Conservation (phyloP, 2,888 invertebrate genomes). For the Sphaeridia pumilis region DNA sequence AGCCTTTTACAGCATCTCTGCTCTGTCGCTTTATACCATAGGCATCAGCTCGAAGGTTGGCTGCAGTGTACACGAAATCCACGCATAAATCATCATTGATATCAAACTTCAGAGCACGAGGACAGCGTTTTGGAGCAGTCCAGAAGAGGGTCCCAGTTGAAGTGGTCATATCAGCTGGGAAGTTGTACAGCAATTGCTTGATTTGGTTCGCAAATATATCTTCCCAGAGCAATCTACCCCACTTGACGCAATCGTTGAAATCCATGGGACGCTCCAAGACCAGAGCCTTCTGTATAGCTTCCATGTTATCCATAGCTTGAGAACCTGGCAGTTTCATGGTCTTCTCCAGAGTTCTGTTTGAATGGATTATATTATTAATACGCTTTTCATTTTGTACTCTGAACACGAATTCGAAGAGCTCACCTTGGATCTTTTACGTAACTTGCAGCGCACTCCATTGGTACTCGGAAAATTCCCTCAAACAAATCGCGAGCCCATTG, state of each 20-base stretch:
- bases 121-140: constrained; percentile 96
- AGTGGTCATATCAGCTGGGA: constrained; percentile 82
- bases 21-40: constrained; percentile 61
- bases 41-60: constrained; percentile 77
- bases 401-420: background rate
- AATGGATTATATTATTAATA: no score
- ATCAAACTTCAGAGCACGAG: constrained; percentile 58
- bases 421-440: constrained; percentile 54
- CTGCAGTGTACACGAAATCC: constrained; percentile 81
- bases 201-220: constrained; percentile 92
- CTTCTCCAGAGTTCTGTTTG: constrained; percentile 69
- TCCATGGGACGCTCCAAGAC: constrained; percentile 69
- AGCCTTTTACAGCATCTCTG: constrained; percentile 56
- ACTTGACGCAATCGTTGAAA: constrained; percentile 74
- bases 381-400: no score
- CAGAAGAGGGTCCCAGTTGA: constrained; percentile 87
- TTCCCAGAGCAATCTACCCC: constrained; percentile 66
- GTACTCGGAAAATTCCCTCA: constrained; percentile 83
- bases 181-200: constrained; percentile 88
- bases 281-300: constrained; percentile 64
- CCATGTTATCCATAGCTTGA: constrained; percentile 75
- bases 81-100: constrained; percentile 56
- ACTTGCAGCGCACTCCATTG: constrained; percentile 75
- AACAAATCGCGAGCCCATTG: constrained; percentile 89
- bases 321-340: constrained; percentile 75